phyloP scores from a whole-genome alignment of 2,797 vertebrate genomes.

The Myoxocephalus aenaeus region DNA sequence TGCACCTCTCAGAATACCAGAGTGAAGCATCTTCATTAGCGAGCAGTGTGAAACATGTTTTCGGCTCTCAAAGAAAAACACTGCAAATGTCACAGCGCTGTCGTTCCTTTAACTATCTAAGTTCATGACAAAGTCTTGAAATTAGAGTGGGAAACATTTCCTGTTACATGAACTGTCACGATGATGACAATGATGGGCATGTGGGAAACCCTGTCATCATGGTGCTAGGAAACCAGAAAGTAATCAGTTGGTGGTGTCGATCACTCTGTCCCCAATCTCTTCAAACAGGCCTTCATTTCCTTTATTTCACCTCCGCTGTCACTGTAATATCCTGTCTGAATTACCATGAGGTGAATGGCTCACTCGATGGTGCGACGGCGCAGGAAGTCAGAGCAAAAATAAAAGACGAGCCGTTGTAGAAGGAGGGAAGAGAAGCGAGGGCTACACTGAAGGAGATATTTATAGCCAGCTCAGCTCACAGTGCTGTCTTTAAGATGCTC shows the following conservation, averaged over 20 bases:
- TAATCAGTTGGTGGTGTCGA: constrained; percentile 33
- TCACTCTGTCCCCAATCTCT: constrained; percentile 21
- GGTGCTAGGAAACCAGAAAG: constrained; percentile 57
- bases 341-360: constrained; percentile 47
- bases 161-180: constrained; percentile 21
- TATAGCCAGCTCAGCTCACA: constrained; percentile 66
- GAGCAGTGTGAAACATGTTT: background rate
- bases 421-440: constrained; percentile 29
- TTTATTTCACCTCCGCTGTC: constrained; percentile 29
- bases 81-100: background rate
- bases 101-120: constrained; percentile 7
- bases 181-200: constrained; percentile 29
- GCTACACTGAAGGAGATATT: constrained; percentile 67
- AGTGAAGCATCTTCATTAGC: background rate
- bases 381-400: constrained; percentile 27
- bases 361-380: constrained; percentile 6
- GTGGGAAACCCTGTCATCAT: constrained; percentile 28
- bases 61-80: background rate
- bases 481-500: constrained; percentile 50
- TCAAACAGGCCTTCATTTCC: constrained; percentile 55
- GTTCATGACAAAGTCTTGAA: constrained; percentile 16
- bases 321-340: constrained; percentile 63
- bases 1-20: background rate
- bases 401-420: constrained; percentile 28
- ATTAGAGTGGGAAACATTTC: constrained; percentile 33